These are phyloP conservation scores for Elegia similella DNA, from an alignment of 2,888 invertebrate genomes.

Conservation along the genomic window DNA sequence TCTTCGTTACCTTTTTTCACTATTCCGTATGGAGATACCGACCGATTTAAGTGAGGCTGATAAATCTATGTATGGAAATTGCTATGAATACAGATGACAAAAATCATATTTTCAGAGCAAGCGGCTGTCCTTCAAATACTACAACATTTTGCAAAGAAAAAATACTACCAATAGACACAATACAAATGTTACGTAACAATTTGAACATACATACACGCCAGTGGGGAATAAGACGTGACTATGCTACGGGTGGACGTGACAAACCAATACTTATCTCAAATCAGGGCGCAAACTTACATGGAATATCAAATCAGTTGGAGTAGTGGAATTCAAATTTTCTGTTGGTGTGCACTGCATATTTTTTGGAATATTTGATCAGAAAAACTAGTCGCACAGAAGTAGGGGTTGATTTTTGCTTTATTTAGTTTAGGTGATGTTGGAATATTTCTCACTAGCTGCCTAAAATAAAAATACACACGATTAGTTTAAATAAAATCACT, in stretches of 20 bases:
- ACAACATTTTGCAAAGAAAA: not conserved
- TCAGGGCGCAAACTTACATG: slow-evolving; percentile 51
- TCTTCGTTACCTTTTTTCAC: too few species aligned
- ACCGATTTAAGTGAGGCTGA: too few species aligned
- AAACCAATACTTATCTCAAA: slow-evolving; percentile 57
- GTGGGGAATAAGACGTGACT: slow-evolving; percentile 47
- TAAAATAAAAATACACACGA: too few species aligned
- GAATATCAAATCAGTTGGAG: slow-evolving; percentile 61
- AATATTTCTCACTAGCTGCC: too few species aligned
- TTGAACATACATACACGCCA: slow-evolving; percentile 16
- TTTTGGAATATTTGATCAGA: slow-evolving; percentile 12
- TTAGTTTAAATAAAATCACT: too few species aligned
- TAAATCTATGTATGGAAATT: not conserved
- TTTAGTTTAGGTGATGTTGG: too few species aligned
- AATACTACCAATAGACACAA: not conserved
- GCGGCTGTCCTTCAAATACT: not conserved
- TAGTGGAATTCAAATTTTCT: slow-evolving; percentile 30
- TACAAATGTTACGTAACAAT: slow-evolving; percentile 6
- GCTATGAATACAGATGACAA: not conserved
- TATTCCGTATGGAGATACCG: too few species aligned
- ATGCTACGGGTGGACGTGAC: slow-evolving; percentile 48
- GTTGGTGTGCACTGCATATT: slow-evolving; percentile 23
- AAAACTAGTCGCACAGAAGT: not conserved
- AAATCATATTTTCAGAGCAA: not conserved
- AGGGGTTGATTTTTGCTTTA: not conserved